Base-by-base conservation (phyloP, 2,888 invertebrate genomes). In the Pachymerium ferrugineum region DNA sequence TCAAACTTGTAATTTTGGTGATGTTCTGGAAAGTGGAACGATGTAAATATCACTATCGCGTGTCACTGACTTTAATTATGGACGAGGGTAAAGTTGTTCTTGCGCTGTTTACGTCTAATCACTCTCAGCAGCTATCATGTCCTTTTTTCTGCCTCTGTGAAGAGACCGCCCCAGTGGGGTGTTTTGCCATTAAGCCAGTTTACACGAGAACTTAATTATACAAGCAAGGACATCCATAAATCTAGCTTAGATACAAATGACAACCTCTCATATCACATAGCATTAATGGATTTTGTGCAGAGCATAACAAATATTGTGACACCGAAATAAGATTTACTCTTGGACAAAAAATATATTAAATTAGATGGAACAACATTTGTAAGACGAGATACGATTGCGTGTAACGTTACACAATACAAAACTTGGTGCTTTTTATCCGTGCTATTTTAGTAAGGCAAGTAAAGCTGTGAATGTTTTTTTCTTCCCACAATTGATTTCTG, bases 1-100 rank as follows among this genome's bases (percentile, higher is more conserved):
- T 62, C 25, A 28, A n/a, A 28, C 28, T 62, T 62, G 62, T n/a
- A 62, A 62, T 62, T 62, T 62, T 25, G 62, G 62, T 62, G 62
- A 62, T 62, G 62, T 62, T 62, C 62, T 62, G 62, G 62, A 62
- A 62, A 62, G 62, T 62, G 62, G 62, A 62, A 62, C 62, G 62
- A 62, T 62, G 62, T 62, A 62, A 62, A 62, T 62, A 62, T 62
- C 62, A 28, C 62, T 62, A 62, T 62, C 62, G 62, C 62, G 28
- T 62, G 62, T 62, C 62, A 62, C 62, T 62, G 62, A 62, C 62
- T 62, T 62, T 62, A 62, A 62, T 62, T 62, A 62, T 62, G 62
- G 62, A 62, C 62, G 62, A 62, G 62, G 28, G 62, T 62, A 62
- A 62, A 62, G 62, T 62, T 62, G 62, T 62, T 62, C 62, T 62